phyloP scores from a whole-genome alignment of 2,113 vertebrate genomes.

The Crotalus tigris region DNA sequence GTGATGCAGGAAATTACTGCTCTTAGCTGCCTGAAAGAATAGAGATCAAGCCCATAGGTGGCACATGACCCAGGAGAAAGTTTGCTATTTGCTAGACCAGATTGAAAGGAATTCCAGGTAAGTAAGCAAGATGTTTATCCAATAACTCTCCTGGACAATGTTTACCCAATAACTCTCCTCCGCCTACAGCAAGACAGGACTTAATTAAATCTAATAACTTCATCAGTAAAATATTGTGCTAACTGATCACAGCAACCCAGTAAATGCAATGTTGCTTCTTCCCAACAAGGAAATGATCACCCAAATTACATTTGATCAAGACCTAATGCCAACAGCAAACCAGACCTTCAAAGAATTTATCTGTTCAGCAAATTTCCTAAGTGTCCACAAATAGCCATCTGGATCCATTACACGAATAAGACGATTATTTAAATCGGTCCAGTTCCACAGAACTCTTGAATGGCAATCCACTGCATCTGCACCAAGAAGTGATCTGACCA shows the following conservation, averaged over 20 bases:
- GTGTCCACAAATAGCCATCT: neutral
- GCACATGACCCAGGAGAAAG: no score
- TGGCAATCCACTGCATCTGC: neutral
- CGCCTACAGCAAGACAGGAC: no score
- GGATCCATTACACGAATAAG: neutral
- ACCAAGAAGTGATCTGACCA: neutral
- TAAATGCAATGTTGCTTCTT: neutral
- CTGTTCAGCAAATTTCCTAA: neutral
- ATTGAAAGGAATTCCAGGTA: no score
- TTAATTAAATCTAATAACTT: no score
- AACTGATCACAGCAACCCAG: neutral
- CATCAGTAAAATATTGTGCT: no score
- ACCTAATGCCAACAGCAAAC: neutral
- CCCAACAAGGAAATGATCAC: neutral
- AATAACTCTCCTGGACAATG: no score
- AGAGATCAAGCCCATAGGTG: no score
- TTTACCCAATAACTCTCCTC: no score
- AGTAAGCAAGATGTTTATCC: no score
- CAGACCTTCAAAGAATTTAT: neutral
- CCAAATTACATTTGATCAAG: neutral
- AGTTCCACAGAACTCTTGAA: neutral
- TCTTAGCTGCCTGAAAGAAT: no score
- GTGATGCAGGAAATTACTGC: no score
- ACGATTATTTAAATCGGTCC: neutral
- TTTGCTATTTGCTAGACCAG: no score